phyloP scores from a whole-genome alignment of 2,888 invertebrate genomes.

The Archips crataeganus region DNA sequence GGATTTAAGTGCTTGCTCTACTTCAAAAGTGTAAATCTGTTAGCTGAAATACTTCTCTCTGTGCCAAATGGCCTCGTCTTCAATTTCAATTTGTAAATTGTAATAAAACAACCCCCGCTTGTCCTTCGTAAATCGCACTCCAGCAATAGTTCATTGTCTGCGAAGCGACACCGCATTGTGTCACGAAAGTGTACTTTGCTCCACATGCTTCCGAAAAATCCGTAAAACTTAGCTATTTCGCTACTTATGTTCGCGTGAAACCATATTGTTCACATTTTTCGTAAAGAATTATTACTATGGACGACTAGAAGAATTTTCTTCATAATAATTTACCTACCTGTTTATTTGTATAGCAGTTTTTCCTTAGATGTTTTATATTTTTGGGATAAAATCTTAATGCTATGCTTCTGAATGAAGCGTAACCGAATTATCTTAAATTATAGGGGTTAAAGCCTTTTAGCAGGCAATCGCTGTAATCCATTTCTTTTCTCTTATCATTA shows the following conservation, averaged over 20 bases:
- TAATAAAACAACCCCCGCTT: slow-evolving; percentile 4
- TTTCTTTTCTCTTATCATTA: slow-evolving; percentile 5
- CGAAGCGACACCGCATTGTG: slow-evolving; percentile 64
- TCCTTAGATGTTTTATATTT: neutral
- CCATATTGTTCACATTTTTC: neutral
- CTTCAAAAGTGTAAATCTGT: too few relatives aligned
- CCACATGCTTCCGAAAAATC: slow-evolving; percentile 36
- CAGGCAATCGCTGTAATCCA: slow-evolving; percentile 1
- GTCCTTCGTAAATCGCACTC: slow-evolving; percentile 37
- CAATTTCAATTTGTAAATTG: neutral
- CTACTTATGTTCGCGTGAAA: slow-evolving; percentile 9
- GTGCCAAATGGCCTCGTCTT: neutral
- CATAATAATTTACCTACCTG: neutral
- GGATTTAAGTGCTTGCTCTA: too few relatives aligned
- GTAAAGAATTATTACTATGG: neutral
- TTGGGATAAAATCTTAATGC: slow-evolving; percentile 9
- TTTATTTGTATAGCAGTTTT: neutral
- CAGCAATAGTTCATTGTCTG: slow-evolving; percentile 51
- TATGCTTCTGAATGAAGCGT: slow-evolving; percentile 4
- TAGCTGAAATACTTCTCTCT: too few relatives aligned
- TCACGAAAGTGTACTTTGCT: slow-evolving; percentile 52
- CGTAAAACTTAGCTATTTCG: slow-evolving; percentile 28
- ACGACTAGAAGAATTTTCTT: neutral
- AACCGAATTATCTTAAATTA: slow-evolving; percentile 11
- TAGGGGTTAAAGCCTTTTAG: slow-evolving; percentile 10